Evolutionary conservation across 2,888 invertebrate genomes (phyloP).

Genomic region (Octonoba sinensis): DNA sequence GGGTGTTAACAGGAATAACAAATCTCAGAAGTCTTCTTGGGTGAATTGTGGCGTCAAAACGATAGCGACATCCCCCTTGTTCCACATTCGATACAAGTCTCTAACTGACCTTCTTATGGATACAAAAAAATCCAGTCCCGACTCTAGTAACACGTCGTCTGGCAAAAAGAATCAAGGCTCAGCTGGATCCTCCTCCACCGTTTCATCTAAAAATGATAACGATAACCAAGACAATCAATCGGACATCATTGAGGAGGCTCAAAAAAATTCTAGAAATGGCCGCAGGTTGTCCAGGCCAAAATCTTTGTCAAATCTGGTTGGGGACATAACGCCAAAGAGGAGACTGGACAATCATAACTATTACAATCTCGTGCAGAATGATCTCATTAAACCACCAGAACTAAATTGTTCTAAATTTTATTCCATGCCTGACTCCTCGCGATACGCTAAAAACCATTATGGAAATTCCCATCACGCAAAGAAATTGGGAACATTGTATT

Average conservation of each 20-base stretch:
- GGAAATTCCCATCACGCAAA: constrained; percentile 40
- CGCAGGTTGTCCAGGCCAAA: constrained; percentile 86
- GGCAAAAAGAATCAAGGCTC: constrained; percentile 85
- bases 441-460: constrained; percentile 53
- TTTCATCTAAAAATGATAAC: constrained; percentile 69
- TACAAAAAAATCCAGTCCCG: constrained; percentile 79
- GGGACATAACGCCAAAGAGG: constrained; percentile 65
- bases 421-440: constrained; percentile 41
- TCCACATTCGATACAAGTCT: constrained; percentile 78
- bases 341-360: constrained; percentile 60
- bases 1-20: constrained; percentile 35
- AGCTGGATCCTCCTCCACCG: constrained; percentile 72
- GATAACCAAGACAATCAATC: constrained; percentile 35
- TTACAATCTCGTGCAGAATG: constrained; percentile 60
- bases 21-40: constrained; percentile 40
- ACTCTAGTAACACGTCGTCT: constrained; percentile 86
- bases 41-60: constrained; percentile 57
- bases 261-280: constrained; percentile 71
- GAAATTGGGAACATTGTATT: constrained; percentile 60
- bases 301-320: constrained; percentile 86
- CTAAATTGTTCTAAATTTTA: constrained; percentile 47
- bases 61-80: constrained; percentile 79
- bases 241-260: constrained; percentile 24
- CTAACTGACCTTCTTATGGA: constrained; percentile 71
- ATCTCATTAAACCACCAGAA: constrained; percentile 55